Evolutionary conservation across 2,888 invertebrate genomes (phyloP), one percentile per base, ranked within the genome.

Genomic region (Sesamia inferens): DNA sequence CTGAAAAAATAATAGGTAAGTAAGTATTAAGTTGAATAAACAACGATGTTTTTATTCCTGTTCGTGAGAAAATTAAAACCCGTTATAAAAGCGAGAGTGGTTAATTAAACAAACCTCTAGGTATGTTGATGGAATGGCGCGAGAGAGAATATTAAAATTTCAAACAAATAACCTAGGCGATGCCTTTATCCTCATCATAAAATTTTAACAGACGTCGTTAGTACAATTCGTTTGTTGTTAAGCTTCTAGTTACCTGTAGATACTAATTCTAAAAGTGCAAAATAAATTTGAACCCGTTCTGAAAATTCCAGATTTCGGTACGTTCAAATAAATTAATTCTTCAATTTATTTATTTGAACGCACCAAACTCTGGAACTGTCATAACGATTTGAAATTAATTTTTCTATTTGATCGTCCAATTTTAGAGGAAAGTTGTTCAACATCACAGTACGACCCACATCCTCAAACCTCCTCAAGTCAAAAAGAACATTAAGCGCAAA

Each of bases 11-110:
- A 31, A 47, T 47, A 64, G 39, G 16, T 24, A 54, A 31, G 42
- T 47, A 64, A 22, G 16, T 24, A 54, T 39, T 57, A 47, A 64
- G n/a, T 55, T 70, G 16, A 55, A 55, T 5, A 64, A 61, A 76
- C 76, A 71, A 78, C 66, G 61, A 57, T 77, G 42, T 57, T 62
- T 51, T 54, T 71, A 66, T 44, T 48, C 44, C 19, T 63, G 58
- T 68, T 31, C 31, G 73, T 78, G 73, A 39, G 72, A 78, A 78
- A 78, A 78, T 64, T 24, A 24, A 55, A 67, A 64, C 14, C 78
- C 54, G 78, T 77, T 78, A 59, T 58, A 63, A 64, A 63, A 78
- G 47, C 77, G 67, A 78, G 68, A 78, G 73, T 64, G 47, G 24
- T 31, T 62, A 74, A 83, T 66, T 59, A 68, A 78, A 74, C 57